Percentiles rank a stretch among this genome's conserved stretches.
Conservation (phyloP, 2,113 vertebrate genomes). For the Panurus biarmicus region DNA sequence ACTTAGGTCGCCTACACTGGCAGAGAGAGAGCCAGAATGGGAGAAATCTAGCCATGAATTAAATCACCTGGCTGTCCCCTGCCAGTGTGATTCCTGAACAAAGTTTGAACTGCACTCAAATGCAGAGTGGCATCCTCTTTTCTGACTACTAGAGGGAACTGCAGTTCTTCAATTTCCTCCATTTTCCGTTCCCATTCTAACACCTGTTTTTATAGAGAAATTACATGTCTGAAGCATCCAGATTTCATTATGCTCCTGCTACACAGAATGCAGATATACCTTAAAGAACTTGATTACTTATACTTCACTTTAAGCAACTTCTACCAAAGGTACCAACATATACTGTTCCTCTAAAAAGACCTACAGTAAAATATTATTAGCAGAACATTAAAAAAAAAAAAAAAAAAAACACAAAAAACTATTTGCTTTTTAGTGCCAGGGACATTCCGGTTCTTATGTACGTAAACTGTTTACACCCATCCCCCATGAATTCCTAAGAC, state of each 20-base stretch:
- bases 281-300: background rate
- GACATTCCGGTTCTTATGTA: background rate
- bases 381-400: background rate
- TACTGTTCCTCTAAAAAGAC: background rate
- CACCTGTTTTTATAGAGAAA: background rate
- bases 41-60: background rate
- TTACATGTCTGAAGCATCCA: background rate
- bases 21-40: background rate
- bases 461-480: conserved; percentile 30
- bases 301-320: background rate
- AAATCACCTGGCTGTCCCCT: background rate
- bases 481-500: conserved; percentile 44
- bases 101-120: conserved; percentile 32
- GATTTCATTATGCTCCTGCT: background rate
- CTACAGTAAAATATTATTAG: background rate
- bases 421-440: background rate
- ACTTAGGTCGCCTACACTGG: background rate
- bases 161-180: background rate
- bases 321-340: background rate
- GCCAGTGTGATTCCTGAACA: conserved; percentile 2
- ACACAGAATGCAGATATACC: background rate
- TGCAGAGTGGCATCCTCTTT: background rate
- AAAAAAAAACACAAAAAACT: background rate
- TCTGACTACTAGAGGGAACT: background rate
- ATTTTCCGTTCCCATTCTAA: background rate